Evolutionary conservation across 2,888 invertebrate genomes (phyloP), one percentile per base, ranked within the genome.

Genomic region (Merodon equestris): DNA sequence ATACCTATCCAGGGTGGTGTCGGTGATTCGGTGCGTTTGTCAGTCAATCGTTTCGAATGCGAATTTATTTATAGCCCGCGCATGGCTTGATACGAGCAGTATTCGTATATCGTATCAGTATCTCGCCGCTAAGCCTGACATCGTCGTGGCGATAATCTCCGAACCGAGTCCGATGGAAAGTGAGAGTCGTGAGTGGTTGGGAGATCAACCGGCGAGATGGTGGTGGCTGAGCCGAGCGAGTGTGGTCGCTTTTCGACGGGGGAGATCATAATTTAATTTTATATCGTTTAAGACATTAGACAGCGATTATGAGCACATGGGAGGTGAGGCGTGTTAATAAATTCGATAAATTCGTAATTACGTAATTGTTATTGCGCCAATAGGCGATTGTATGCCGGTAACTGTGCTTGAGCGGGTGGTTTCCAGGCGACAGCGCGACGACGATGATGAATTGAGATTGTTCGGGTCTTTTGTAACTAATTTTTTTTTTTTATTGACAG

Each of bases 281-380:
- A 27, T 27, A 70, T 79, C 74, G 68, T 34, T 71, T 9, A 38
- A 34, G 53, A 44, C 44, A 58, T 60, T 45, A 73, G 60, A 63
- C 51, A 50, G 54, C 63, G 79, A 73, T 74, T 47, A 54, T 27
- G 27, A 27, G 27, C 27, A 27, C 27, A 40, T 15, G 64, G 60
- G 60, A 70, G 70, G 75, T 47, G 74, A 54, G 48, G 47, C 40
- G 48, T 27, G 2, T 27, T 27, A 27, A 27, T 27, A 27, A 27
- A 27, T 27, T 66, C 70, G 66, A 81, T 81, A 81, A 75, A 70
- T 75, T 75, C 56, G 61, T 81, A 81, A 81, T 81, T 81, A 81
- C 70, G 75, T 71, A 81, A 81, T 81, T 81, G 63, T 75, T 81
- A 81, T 81, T 81, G 47, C 48, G 56, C 54, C 60, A 60, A 53